Conservation (phyloP, 2,113 vertebrate species). For the Phaetusa simplex region DNA sequence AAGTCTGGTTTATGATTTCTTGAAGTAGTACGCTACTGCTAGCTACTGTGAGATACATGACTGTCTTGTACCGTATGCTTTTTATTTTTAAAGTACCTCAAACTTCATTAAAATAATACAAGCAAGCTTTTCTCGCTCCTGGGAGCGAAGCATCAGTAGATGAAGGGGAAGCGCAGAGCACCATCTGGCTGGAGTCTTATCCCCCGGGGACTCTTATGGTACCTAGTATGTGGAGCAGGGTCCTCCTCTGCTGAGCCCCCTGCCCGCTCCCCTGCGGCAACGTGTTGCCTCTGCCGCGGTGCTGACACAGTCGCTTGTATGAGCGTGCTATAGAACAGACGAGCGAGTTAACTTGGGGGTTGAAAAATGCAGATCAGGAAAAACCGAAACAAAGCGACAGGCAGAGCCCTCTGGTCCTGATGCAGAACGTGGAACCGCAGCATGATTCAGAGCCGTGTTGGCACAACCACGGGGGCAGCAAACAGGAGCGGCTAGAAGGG, state of each 20-base stretch:
- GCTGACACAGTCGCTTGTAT: background rate
- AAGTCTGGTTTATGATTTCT: background rate
- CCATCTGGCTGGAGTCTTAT: background rate
- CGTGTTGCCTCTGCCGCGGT: fast-evolving
- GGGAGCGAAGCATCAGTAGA: background rate
- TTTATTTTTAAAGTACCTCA: background rate
- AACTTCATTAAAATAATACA: background rate
- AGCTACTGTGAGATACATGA: background rate
- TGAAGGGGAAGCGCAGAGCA: background rate
- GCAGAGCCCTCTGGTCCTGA: background rate
- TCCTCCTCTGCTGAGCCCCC: background rate
- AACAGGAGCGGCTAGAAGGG: conserved; percentile 5
- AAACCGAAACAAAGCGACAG: background rate
- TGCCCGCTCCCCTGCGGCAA: fast-evolving
- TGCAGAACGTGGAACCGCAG: fast-evolving
- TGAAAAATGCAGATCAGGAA: background rate
- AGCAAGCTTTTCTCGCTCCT: background rate
- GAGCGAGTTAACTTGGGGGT: background rate
- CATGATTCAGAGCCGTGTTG: background rate
- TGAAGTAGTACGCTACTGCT: background rate
- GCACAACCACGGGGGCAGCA: background rate
- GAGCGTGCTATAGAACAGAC: background rate
- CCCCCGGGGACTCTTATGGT: fast-evolving
- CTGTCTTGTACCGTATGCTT: background rate
- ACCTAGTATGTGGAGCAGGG: background rate